Conservation (phyloP, 2,797 vertebrate genomes). For the Gila robusta region DNA sequence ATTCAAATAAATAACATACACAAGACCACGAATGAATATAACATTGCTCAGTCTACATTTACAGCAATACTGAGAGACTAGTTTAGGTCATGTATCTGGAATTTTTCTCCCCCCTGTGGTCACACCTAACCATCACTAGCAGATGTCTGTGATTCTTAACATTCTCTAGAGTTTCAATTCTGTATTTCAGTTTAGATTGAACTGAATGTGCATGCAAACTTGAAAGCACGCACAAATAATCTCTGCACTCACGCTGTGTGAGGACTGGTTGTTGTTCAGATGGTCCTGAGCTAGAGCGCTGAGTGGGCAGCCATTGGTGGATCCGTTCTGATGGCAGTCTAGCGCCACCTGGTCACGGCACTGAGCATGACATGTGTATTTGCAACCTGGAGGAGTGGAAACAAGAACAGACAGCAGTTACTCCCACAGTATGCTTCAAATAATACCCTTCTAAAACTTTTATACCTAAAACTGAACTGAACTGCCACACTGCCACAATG, state of each 20-base stretch:
- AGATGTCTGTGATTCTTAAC: not conserved
- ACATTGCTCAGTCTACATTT: not conserved
- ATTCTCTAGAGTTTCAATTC: not conserved
- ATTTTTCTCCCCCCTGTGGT: slow-evolving; percentile 57
- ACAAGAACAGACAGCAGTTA: slow-evolving; percentile 6
- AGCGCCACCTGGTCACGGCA: slow-evolving; percentile 65
- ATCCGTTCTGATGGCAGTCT: slow-evolving; percentile 64
- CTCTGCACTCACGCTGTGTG: slow-evolving; percentile 55
- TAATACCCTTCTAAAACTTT: not conserved
- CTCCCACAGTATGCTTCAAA: not conserved
- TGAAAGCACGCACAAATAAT: not conserved
- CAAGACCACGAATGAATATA: not conserved
- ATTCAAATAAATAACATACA: slow-evolving; percentile 27
- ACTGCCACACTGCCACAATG: not conserved
- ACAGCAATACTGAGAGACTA: not conserved
- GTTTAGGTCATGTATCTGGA: not conserved
- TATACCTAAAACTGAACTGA: not conserved
- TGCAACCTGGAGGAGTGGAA: slow-evolving; percentile 62
- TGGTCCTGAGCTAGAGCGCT: slow-evolving; percentile 59
- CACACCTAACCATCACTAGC: not conserved
- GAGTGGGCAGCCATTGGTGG: slow-evolving; percentile 44
- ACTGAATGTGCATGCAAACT: not conserved
- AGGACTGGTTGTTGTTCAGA: slow-evolving; percentile 67
- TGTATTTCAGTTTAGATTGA: not conserved
- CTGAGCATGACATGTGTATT: slow-evolving; percentile 69